Percentiles rank a stretch among this genome's conserved stretches.
These are phyloP conservation scores for Brachyptera putata DNA, from an alignment of 2,888 invertebrate genomes.

Conservation along the genomic window DNA sequence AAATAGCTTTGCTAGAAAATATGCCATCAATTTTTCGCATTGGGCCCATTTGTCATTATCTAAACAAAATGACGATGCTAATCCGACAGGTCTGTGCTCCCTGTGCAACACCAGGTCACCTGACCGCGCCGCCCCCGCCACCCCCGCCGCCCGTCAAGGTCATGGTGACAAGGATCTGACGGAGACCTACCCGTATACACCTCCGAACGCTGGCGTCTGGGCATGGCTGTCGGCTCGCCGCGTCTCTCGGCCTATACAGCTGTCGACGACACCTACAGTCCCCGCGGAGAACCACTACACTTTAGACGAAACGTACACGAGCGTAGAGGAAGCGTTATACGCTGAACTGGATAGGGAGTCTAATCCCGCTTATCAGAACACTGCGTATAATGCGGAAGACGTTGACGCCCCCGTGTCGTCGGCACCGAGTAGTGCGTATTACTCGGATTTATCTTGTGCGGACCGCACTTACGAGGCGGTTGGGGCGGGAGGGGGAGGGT, in stretches of 20 bases:
- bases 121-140: neutral
- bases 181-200: neutral
- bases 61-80: too few species aligned
- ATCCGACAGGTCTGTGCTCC: slow-evolving; percentile 29
- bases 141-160: neutral
- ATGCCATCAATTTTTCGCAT: too few species aligned
- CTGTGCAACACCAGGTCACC: slow-evolving; percentile 29
- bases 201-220: slow-evolving; percentile 31
- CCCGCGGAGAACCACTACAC: slow-evolving; percentile 67
- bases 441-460: slow-evolving; percentile 59
- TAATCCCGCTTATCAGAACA: slow-evolving; percentile 64
- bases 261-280: slow-evolving; percentile 46
- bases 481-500: slow-evolving; percentile 42
- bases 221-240: slow-evolving; percentile 35
- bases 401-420: slow-evolving; percentile 56
- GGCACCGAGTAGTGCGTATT: slow-evolving; percentile 71
- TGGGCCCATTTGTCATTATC: too few species aligned
- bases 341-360: slow-evolving; percentile 64
- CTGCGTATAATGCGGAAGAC: slow-evolving; percentile 56
- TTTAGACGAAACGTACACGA: slow-evolving; percentile 60
- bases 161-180: slow-evolving; percentile 27
- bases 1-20: too few species aligned
- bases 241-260: slow-evolving; percentile 37
- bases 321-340: slow-evolving; percentile 58
- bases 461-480: slow-evolving; percentile 60